phyloP scores from a whole-genome alignment of 1,140 invertebrate genomes.

The Dendroctonus ponderosae region DNA sequence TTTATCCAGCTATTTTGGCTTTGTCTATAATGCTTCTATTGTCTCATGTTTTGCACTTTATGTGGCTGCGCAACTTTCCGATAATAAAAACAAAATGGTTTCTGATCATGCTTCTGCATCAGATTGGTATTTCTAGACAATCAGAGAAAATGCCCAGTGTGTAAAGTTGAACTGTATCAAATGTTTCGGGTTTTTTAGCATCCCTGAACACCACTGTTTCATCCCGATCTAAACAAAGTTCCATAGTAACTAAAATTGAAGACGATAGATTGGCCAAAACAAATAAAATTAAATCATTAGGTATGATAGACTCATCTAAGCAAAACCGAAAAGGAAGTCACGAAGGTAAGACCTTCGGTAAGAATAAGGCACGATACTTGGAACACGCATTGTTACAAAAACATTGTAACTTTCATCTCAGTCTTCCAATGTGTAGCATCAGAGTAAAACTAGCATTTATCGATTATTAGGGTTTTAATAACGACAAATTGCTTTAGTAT shows the following conservation, averaged over 20 bases:
- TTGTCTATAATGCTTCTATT: too few relatives aligned
- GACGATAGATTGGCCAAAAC: constrained; percentile 50
- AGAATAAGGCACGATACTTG: constrained; percentile 45
- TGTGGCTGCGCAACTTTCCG: too few relatives aligned
- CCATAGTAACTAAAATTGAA: constrained; percentile 50
- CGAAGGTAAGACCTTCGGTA: constrained; percentile 43
- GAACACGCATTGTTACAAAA: constrained; percentile 42
- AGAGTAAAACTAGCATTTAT: too few relatives aligned
- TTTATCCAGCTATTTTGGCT: too few relatives aligned
- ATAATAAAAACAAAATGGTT: constrained; percentile 11
- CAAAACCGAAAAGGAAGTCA: constrained; percentile 46
- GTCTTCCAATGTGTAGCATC: not conserved
- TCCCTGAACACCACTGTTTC: constrained; percentile 52
- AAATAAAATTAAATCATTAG: constrained; percentile 47
- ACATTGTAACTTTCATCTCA: too few relatives aligned
- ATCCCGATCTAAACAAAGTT: constrained; percentile 52
- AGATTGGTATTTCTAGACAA: constrained; percentile 19
- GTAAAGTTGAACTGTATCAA: constrained; percentile 40
- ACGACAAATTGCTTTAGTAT: constrained; percentile 26
- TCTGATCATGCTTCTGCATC: constrained; percentile 12
- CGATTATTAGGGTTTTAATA: too few relatives aligned
- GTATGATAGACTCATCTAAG: constrained; percentile 42
- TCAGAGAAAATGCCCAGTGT: constrained; percentile 31
- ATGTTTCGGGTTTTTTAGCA: constrained; percentile 51
- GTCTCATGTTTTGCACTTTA: too few relatives aligned